Evolutionary conservation across 1,140 invertebrate genomes (phyloP).

Genomic region (Drosophila serrata): DNA sequence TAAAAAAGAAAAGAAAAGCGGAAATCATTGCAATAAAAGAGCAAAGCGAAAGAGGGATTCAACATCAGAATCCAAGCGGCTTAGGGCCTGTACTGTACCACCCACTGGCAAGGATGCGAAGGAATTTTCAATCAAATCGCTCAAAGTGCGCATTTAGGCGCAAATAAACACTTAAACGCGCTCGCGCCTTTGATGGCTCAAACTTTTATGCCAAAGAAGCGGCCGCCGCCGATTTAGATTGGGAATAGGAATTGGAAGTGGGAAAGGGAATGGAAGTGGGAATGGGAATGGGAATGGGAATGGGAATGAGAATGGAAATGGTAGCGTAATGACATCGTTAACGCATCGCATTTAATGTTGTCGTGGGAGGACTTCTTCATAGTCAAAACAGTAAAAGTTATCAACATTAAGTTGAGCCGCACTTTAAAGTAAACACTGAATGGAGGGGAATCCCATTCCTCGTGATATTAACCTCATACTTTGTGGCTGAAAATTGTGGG

Average conservation of each 20-base stretch:
- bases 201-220: conserved; percentile 69
- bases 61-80: conserved; percentile 56
- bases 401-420: conserved; percentile 65
- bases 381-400: conserved; percentile 69
- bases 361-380: conserved; percentile 12
- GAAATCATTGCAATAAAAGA: conserved; percentile 71
- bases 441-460: not conserved
- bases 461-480: conserved; percentile 72
- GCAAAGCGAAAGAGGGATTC: conserved; percentile 48
- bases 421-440: conserved; percentile 53
- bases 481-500: conserved; percentile 54
- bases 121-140: conserved; percentile 83
- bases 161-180: conserved; percentile 83
- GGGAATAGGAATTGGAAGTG: conserved; percentile 18
- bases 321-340: conserved; percentile 78
- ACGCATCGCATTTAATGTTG: conserved; percentile 70
- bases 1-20: conserved; percentile 58
- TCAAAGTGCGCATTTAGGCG: conserved; percentile 83
- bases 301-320: conserved; percentile 9
- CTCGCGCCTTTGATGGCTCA: conserved; percentile 77
- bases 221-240: conserved; percentile 38
- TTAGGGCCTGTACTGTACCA: conserved; percentile 7
- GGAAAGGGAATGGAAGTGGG: not conserved
- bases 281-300: not conserved
- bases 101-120: conserved; percentile 14